A percentile compares a stretch with the other conserved stretches of the same genome.
These are phyloP conservation scores for Chionis minor DNA, from an alignment of 2,113 vertebrate genomes.

Conservation along the genomic window DNA sequence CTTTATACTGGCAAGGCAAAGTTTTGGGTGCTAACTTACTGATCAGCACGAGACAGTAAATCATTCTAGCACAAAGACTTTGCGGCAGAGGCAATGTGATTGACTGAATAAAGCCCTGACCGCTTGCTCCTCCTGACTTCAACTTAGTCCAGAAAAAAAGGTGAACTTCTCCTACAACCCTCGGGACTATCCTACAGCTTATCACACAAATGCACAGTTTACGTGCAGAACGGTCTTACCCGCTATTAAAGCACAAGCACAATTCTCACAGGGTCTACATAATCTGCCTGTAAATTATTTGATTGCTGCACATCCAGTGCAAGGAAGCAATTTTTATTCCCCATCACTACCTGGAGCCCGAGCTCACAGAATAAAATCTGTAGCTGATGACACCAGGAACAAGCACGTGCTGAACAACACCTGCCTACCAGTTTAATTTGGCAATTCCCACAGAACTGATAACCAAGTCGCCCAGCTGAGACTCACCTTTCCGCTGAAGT, in stretches of 20 bases:
- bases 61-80: not conserved
- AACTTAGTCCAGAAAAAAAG: not conserved
- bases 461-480: not conserved
- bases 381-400: not conserved
- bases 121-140: not conserved
- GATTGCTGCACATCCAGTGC: not conserved
- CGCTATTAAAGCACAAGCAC: not conserved
- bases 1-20: not conserved
- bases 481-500: slow-evolving; percentile 87
- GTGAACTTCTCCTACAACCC: not conserved
- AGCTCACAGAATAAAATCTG: not conserved
- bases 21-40: not conserved
- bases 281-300: not conserved
- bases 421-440: not conserved
- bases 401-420: not conserved
- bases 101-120: not conserved
- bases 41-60: not conserved
- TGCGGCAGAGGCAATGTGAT: not conserved
- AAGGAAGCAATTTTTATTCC: not conserved
- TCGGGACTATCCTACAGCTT: not conserved
- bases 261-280: not conserved
- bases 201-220: not conserved
- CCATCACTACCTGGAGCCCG: not conserved
- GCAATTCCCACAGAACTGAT: rapidly evolving
- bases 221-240: not conserved